These are phyloP conservation scores for Trididemnum clinides DNA, from an alignment of 23 tunicate genomes.

Conservation along the genomic window DNA sequence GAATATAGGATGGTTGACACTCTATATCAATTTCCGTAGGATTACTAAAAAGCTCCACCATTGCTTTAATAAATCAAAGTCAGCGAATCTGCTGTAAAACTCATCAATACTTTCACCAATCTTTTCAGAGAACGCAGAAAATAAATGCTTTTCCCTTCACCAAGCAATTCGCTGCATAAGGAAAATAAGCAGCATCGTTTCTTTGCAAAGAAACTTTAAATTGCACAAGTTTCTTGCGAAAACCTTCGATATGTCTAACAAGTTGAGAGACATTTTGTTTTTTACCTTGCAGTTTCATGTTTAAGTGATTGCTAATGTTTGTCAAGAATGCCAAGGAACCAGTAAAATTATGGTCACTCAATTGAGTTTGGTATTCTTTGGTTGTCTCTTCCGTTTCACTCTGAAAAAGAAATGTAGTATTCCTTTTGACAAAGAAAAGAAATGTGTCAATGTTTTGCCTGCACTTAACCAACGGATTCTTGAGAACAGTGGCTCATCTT, in stretches of 20 bases:
- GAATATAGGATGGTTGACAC: constrained; percentile 21
- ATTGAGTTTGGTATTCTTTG: constrained; percentile 22
- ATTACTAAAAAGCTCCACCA: constrained; percentile 2
- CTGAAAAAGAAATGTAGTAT: not conserved
- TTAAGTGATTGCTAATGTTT: constrained; percentile 13
- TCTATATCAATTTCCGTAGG: constrained; percentile 2
- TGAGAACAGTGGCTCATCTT: constrained; percentile 32
- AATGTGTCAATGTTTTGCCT: constrained; percentile 45
- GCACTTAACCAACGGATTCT: constrained; percentile 38
- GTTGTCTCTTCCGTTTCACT: not conserved
- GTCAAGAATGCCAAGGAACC: constrained; percentile 49
- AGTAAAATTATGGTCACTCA: constrained; percentile 31
- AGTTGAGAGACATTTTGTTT: constrained; percentile 2
- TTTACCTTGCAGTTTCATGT: not conserved
- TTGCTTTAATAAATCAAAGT: constrained; percentile 7
- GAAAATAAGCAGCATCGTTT: constrained; percentile 9
- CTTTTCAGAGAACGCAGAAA: not conserved
- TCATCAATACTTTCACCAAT: not conserved
- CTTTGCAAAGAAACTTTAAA: not conserved
- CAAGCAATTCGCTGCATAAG: constrained; percentile 14
- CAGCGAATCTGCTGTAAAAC: constrained; percentile 10
- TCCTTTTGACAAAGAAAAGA: constrained; percentile 31
- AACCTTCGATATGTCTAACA: not conserved
- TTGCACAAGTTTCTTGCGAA: not conserved
- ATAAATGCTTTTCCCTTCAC: constrained; percentile 6